Conservation (phyloP, 2,888 invertebrate species). For the Cerceris rybyensis region DNA sequence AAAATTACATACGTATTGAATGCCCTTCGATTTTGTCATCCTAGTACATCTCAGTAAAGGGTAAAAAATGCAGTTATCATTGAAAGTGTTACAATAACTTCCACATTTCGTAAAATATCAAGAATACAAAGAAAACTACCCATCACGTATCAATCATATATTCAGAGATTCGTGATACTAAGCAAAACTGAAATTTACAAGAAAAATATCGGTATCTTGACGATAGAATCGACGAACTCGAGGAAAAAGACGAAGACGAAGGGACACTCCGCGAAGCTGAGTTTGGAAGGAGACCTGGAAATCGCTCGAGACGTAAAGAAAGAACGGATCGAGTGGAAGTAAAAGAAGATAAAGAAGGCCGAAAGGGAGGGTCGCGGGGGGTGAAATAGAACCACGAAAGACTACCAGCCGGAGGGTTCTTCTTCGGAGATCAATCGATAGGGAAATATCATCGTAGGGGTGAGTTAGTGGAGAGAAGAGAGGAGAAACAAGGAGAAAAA, state of each 20-base stretch:
- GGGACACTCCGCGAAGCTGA: slow-evolving; percentile 11
- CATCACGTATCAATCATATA: too few species aligned
- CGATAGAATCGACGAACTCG: neutral
- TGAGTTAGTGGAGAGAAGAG: slow-evolving; percentile 63
- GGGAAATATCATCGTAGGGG: slow-evolving; percentile 78
- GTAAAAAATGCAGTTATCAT: too few species aligned
- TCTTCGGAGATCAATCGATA: slow-evolving; percentile 78
- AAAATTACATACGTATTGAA: too few species aligned
- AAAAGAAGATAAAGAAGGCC: slow-evolving; percentile 51
- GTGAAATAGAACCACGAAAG: slow-evolving; percentile 45
- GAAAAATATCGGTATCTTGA: too few species aligned
- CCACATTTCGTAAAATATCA: too few species aligned
- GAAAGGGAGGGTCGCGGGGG: slow-evolving; percentile 27
- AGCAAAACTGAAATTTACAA: too few species aligned
- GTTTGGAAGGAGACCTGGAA: slow-evolving; percentile 39
- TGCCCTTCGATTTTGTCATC: too few species aligned
- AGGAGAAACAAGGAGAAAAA: slow-evolving; percentile 22
- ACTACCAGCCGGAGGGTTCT: slow-evolving; percentile 62
- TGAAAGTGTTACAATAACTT: too few species aligned
- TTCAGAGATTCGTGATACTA: too few species aligned
- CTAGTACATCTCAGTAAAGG: too few species aligned
- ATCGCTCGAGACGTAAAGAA: slow-evolving; percentile 45
- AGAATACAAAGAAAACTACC: too few species aligned
- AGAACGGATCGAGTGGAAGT: slow-evolving; percentile 39
- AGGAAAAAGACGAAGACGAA: slow-evolving; percentile 29